Percentiles rank a stretch among this genome's conserved stretches.
Conservation (phyloP, 2,888 invertebrate species). For the Caenorhabditis doughertyi region DNA sequence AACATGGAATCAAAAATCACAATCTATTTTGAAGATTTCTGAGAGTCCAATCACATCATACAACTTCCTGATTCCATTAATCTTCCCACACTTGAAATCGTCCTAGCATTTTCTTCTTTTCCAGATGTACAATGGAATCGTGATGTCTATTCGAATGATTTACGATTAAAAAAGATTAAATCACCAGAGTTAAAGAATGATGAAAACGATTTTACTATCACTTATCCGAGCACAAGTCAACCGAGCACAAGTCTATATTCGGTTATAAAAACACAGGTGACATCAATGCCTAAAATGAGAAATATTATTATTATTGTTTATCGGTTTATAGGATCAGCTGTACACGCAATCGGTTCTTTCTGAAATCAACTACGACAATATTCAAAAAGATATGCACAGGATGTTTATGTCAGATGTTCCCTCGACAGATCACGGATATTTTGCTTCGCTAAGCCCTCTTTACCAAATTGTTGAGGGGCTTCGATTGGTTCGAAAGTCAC, state of each 20-base stretch:
- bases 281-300: constrained; percentile 1
- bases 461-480: constrained; percentile 43
- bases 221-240: constrained; percentile 13
- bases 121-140: constrained; percentile 69
- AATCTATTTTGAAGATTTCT: not conserved
- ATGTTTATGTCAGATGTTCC: constrained; percentile 46
- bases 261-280: constrained; percentile 43
- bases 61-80: not conserved
- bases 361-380: constrained; percentile 38
- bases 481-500: constrained; percentile 35
- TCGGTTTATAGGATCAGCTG: constrained; percentile 42
- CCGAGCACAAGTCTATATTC: constrained; percentile 48
- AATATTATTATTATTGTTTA: not conserved
- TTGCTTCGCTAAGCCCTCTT: constrained; percentile 31
- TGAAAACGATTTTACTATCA: constrained; percentile 28
- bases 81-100: not conserved
- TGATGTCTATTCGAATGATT: constrained; percentile 48
- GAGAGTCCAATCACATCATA: constrained; percentile 12
- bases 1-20: not conserved
- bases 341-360: constrained; percentile 32
- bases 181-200: constrained; percentile 32
- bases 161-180: constrained; percentile 25
- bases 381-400: constrained; percentile 38
- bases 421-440: constrained; percentile 44
- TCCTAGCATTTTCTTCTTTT: constrained; percentile 6